Evolutionary conservation across 2,113 vertebrate genomes (phyloP).

Genomic region (Athene cunicularia): DNA sequence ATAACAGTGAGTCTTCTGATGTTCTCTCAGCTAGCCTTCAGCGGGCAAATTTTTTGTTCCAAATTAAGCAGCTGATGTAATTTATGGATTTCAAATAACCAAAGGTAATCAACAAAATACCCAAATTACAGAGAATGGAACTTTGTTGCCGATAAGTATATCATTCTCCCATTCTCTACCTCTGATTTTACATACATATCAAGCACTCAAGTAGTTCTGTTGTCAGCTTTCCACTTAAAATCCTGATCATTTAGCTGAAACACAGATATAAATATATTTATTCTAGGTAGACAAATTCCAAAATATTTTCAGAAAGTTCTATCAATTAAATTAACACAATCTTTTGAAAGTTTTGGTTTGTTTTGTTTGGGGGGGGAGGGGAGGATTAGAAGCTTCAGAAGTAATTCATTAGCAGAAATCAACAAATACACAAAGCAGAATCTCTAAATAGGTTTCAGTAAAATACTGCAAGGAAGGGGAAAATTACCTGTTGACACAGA

Average conservation of each 20-base stretch:
- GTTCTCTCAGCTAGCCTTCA: not conserved
- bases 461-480: not conserved
- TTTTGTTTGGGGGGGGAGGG: not conserved
- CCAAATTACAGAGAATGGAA: not conserved
- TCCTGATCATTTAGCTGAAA: not conserved
- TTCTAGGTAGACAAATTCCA: not conserved
- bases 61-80: not conserved
- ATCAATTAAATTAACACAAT: not conserved
- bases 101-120: not conserved
- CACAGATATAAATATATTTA: not conserved
- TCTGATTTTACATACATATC: not conserved
- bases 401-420: not conserved
- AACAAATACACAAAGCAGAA: not conserved
- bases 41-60: not conserved
- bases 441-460: not conserved
- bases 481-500: not conserved
- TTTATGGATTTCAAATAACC: not conserved
- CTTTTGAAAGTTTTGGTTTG: not conserved
- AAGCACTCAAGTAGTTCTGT: not conserved
- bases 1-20: not conserved
- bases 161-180: not conserved
- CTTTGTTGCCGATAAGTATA: not conserved
- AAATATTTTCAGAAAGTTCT: not conserved
- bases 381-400: not conserved
- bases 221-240: not conserved